These are phyloP conservation scores for Gallinago stenura DNA, from an alignment of 2,797 vertebrate species.

Conservation along the genomic window DNA sequence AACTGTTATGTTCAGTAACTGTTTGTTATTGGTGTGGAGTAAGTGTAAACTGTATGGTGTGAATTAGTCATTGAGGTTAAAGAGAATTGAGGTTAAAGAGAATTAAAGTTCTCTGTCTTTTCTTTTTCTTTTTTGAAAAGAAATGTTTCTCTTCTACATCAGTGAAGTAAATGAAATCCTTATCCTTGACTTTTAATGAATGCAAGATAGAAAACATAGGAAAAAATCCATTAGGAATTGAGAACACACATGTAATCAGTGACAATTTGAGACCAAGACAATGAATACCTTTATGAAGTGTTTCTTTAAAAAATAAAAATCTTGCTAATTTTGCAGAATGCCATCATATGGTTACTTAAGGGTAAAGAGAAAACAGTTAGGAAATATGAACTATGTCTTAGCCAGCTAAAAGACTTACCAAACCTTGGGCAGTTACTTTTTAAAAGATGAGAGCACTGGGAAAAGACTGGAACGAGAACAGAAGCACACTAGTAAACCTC, in stretches of 20 bases:
- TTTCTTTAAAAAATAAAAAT: background rate
- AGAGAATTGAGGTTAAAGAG: background rate
- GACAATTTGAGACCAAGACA: background rate
- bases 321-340: background rate
- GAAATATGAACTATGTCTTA: background rate
- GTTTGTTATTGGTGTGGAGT: background rate
- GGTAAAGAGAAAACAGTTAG: background rate
- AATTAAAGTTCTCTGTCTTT: background rate
- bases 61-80: background rate
- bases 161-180: background rate
- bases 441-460: background rate
- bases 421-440: background rate
- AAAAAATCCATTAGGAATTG: background rate
- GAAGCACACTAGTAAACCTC: background rate
- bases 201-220: background rate
- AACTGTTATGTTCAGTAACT: background rate
- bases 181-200: background rate
- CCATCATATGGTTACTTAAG: background rate
- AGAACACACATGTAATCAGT: background rate
- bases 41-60: background rate
- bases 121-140: background rate
- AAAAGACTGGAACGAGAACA: background rate
- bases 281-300: background rate
- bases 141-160: background rate
- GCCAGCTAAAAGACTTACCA: background rate